Evolutionary conservation across 2,113 vertebrate genomes (phyloP), one percentile per base, ranked within the genome.

Genomic region (Callospermophilus lateralis): DNA sequence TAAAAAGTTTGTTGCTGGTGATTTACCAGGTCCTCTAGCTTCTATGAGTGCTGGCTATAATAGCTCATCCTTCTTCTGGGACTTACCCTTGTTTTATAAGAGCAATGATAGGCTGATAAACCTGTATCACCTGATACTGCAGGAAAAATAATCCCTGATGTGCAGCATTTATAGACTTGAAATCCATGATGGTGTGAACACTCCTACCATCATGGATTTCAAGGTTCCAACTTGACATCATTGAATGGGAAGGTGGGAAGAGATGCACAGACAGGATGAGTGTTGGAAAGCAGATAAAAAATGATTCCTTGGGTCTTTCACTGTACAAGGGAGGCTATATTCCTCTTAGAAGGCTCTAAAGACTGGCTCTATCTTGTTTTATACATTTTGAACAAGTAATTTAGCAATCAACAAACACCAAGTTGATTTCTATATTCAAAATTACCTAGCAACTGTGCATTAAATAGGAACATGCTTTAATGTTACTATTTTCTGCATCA

Each of bases 381-480:
- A 77, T 65, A 51, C 68, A 78, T 65, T 84, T 65, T 68, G 42
- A 90, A 80, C 79, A 76, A 95, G 67, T 79, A 78, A 84, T 65
- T 19, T 42, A 20, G 80, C 24, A 94, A 61, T 51, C 51, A 65
- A 48, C 24, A 87, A 74, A 63, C 42, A 39, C 76, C 51, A 34
- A 90, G 22, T n/a, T 76, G n/a, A 78, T 53, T 92, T 93, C 81
- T 80, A 26, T 63, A 86, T 79, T 92, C 32, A 83, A 26, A 48
- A 5, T 48, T 72, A 84, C 32, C 26, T 92, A 76, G 77, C 17
- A 94, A 67, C 37, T 4, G 53, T 65, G 48, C 6, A 84, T 55
- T 30, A 76, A 90, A 89, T 16, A 94, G 55, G 39, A 90, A 55
- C 15, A 17, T 20, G 8, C 22, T 83, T 39, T 4, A 26, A 28